A percentile compares a stretch with the other conserved stretches of the same genome.
phyloP scores from a whole-genome alignment of 2,797 vertebrate genomes.

The Tolypeutes matacus region DNA sequence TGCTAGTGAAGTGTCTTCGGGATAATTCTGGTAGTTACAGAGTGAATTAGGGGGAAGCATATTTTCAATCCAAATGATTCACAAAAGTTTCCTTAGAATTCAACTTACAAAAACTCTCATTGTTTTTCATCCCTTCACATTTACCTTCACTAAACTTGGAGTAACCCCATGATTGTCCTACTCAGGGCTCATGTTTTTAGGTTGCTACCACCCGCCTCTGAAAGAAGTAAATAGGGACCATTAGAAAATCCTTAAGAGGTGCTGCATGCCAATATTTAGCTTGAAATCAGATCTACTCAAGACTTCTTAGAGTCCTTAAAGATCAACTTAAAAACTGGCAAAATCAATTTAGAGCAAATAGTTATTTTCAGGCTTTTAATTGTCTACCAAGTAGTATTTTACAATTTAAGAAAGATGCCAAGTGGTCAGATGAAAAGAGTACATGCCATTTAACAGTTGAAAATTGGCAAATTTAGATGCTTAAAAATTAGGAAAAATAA shows the following conservation, averaged over 20 bases:
- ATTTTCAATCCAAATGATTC: conserved; percentile 53
- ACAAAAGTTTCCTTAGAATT: conserved; percentile 52
- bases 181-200: background rate
- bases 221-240: background rate
- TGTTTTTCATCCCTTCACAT: background rate
- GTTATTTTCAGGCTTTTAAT: background rate
- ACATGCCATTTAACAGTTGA: conserved; percentile 29
- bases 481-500: conserved; percentile 30
- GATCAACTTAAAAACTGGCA: conserved; percentile 27
- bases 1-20: background rate
- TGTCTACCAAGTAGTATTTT: conserved; percentile 27
- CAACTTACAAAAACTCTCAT: background rate
- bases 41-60: background rate
- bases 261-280: background rate
- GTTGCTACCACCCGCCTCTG: background rate
- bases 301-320: background rate
- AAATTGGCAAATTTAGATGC: background rate
- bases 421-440: background rate
- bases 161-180: background rate
- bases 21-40: conserved; percentile 38
- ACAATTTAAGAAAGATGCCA: conserved; percentile 20
- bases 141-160: conserved; percentile 8
- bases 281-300: conserved; percentile 37
- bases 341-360: conserved; percentile 23
- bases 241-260: conserved; percentile 52